Conservation (phyloP, 2,113 vertebrate genomes). For the Pleuronectes platessa region DNA sequence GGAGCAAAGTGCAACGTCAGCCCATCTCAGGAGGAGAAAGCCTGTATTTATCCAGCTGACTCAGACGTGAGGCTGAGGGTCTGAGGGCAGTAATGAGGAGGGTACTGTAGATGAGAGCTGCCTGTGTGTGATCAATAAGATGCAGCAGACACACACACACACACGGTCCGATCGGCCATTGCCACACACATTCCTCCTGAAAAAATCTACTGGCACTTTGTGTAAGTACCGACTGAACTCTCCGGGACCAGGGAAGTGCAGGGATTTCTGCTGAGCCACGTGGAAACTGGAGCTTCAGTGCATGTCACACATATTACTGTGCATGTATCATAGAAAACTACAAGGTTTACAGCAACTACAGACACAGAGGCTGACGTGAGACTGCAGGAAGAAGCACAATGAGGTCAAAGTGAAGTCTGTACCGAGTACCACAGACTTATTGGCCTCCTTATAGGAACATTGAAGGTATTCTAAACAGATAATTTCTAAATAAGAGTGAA, state of each 20-base stretch:
- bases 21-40: background rate
- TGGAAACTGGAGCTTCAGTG: slow-evolving; percentile 28
- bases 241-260: slow-evolving; percentile 1
- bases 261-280: slow-evolving; percentile 55
- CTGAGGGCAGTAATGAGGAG: background rate
- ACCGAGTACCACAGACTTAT: background rate
- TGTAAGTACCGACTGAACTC: background rate
- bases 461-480: background rate
- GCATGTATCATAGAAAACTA: background rate
- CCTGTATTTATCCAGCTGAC: background rate
- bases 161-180: background rate
- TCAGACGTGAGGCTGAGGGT: background rate
- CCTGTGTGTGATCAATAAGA: slow-evolving; percentile 15
- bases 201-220: background rate
- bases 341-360: background rate
- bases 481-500: background rate
- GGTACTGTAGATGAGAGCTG: background rate
- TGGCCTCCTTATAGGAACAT: background rate
- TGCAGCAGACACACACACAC: background rate
- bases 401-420: background rate
- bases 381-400: background rate
- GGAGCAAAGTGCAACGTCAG: slow-evolving; percentile 18
- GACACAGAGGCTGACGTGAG: slow-evolving; percentile 1
- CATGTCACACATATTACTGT: slow-evolving; percentile 1
- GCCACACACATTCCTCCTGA: background rate